Base-by-base conservation (phyloP, 2,888 invertebrate genomes). In the Trichacis sp. region DNA sequence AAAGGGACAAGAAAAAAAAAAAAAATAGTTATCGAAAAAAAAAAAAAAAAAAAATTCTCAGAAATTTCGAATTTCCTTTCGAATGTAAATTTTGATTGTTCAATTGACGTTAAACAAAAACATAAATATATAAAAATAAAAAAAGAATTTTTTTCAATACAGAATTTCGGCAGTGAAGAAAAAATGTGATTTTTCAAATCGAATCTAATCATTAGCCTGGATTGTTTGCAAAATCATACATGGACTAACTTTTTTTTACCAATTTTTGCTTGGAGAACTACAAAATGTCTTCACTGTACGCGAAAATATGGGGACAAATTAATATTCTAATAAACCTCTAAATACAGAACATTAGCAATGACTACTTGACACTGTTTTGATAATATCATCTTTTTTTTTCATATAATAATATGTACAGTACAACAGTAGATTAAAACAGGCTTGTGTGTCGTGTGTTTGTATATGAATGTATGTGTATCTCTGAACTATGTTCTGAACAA, bases 281-380 rank as follows among this genome's bases (percentile, higher is more conserved):
- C 33, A 38, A 53, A 57, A 50, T 51, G 57, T 15, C 40, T 57
- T 18, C 49, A 33, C 38, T 43, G 57, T 42, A 45, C 60, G 50
- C 64, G 52, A 68, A 64, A 64, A 64, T 64, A 52, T 55, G 60
- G 64, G 64, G 68, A 30, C 54, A 38, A 56, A 68, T 58, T 49
- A 64, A 68, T 60, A 62, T 64, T 54, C 55, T 55, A 68, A 59
- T 58, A 59, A 68, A 64, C 58, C 68, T 64, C 64, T 58, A 68
- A 68, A 68, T 68, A 68, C 64, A 68, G 68, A 68, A 68, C 64
- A 68, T 64, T 58, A 64, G 62, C 55, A 64, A 64, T 62, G 61
- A 64, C 68, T 68, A 68, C 68, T 64, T 68, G 68, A 68, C 68
- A 68, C 58, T 46, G 46, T 46, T 48, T 64, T 59, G 61, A 53